These are phyloP conservation scores for Ceratothoa steindachneri DNA, from an alignment of 2,888 invertebrate genomes.

Conservation along the genomic window DNA sequence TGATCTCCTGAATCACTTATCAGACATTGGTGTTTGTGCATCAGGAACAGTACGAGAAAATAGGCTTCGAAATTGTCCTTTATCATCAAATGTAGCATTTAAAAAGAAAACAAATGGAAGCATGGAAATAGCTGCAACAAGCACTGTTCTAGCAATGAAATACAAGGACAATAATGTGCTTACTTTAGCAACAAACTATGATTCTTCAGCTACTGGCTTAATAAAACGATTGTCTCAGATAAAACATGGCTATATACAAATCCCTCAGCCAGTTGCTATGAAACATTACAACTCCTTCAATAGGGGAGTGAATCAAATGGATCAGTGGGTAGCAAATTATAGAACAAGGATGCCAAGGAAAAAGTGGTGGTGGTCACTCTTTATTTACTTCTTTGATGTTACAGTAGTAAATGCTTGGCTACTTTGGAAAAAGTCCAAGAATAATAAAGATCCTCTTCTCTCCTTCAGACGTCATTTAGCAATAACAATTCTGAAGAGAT, in stretches of 20 bases:
- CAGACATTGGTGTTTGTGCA: constrained; percentile 1
- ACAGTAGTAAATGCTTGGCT: not conserved
- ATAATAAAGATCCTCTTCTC: not conserved
- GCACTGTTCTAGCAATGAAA: not conserved
- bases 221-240: not conserved
- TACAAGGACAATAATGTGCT: not conserved
- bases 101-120: not conserved
- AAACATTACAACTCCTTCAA: not conserved
- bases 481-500: constrained; percentile 11
- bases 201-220: not conserved
- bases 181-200: not conserved
- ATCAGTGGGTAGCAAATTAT: constrained; percentile 2
- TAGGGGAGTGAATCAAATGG: no score
- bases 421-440: constrained; percentile 6
- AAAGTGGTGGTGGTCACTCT: constrained; percentile 2
- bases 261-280: constrained; percentile 11
- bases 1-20: not conserved
- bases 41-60: constrained; percentile 16
- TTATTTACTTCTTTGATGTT: constrained; percentile 13
- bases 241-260: not conserved
- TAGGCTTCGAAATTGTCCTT: constrained; percentile 7
- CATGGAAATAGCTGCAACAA: not conserved
- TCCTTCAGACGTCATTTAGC: constrained; percentile 6
- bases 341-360: constrained; percentile 4
- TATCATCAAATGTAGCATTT: not conserved